A percentile compares a stretch with the other conserved stretches of the same genome.
These are phyloP conservation scores for Cynocephalus volans DNA, from an alignment of 2,113 vertebrate genomes.

Conservation along the genomic window DNA sequence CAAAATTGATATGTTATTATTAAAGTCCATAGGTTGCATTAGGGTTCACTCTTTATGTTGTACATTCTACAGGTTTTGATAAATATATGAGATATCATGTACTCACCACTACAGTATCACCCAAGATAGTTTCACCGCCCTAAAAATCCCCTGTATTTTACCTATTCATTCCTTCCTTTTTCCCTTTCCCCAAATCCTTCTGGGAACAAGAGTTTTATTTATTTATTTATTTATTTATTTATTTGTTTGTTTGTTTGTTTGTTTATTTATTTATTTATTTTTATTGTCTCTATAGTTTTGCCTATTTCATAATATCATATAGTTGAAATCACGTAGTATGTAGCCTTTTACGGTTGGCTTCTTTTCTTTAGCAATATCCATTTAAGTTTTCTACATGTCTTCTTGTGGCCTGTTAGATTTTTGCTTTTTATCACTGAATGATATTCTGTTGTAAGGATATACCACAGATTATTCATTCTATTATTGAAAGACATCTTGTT, in stretches of 20 bases:
- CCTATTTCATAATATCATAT: background rate
- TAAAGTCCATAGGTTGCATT: background rate
- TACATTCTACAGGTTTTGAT: background rate
- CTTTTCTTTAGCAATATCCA: background rate
- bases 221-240: too few relatives aligned
- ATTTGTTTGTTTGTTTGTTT: too few relatives aligned
- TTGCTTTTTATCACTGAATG: background rate
- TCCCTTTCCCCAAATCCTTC: background rate
- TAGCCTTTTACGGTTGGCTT: background rate
- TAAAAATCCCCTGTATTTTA: background rate
- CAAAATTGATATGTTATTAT: background rate
- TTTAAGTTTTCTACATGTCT: background rate
- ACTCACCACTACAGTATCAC: background rate
- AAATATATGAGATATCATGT: background rate
- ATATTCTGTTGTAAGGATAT: background rate
- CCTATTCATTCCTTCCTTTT: background rate
- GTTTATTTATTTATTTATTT: background rate
- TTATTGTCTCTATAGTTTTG: background rate
- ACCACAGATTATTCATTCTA: background rate
- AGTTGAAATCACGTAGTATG: background rate
- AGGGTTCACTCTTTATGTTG: background rate
- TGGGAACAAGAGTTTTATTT: background rate
- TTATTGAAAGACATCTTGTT: background rate
- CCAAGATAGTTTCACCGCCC: background rate
- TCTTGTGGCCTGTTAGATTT: background rate